Evolutionary conservation across 2,113 vertebrate species (phyloP), one percentile per base, ranked within the genome.

Genomic region (Gambusia affinis): DNA sequence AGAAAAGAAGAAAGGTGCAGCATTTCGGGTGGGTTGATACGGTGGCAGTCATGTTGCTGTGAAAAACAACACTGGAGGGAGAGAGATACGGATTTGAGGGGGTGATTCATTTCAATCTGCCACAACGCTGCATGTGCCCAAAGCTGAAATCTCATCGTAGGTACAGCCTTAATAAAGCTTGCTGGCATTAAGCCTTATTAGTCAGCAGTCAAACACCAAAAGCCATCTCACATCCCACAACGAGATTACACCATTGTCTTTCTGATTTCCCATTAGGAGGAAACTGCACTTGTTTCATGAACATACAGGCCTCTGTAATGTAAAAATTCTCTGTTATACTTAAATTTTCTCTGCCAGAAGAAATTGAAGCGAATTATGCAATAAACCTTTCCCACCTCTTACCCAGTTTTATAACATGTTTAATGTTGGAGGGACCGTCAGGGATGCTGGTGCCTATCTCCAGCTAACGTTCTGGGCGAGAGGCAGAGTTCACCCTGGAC

Each of bases 51-150:
- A 37, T 64, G 86, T 74, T 71, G 86, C 75, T 80, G 76, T 47
- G 39, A 79, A 89, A 85, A 89, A 89, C 76, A 87, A 85, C 82
- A 82, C 85, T 87, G 82, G 84, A 86, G 85, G 86, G 85, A 82
- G 73, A 71, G 81, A 85, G 91, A 89, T 88, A 76, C 88, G 84
- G 87, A 86, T 90, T 87, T 77, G 80, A 87, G 71, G 81, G 85
- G 77, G 88, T 87, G 90, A 93, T 91, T 93, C 90, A 91, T 89
- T 87, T 87, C 89, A 90, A 83, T 89, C 86, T 92, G 90, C 87
- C 84, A 88, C 85, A 89, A 84, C 79, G 81, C 85, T 80, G 62
- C 71, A 83, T 86, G 65, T 85, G 85, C 82, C 87, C 85, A 89
- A 84, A 80, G 87, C 85, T 87, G 81, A 88, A 85, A 89, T 89